Evolutionary conservation across 2,797 vertebrate species (phyloP).

Genomic region (Podargus strigoides): DNA sequence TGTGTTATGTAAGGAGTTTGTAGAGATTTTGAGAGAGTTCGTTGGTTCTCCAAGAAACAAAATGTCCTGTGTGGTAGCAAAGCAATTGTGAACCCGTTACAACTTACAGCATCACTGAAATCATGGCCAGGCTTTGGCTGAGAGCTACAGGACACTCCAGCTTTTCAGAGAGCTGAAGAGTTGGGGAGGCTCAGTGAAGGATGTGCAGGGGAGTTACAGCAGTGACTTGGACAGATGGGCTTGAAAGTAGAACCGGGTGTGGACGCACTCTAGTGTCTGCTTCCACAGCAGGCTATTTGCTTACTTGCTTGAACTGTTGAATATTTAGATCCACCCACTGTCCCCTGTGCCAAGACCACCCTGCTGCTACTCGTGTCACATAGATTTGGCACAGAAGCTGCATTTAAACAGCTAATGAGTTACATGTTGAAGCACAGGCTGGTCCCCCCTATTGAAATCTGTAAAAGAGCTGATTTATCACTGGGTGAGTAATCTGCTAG

Average conservation of each 20-base stretch:
- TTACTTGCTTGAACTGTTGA: slow-evolving; percentile 34
- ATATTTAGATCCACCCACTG: slow-evolving; percentile 50
- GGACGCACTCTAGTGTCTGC: neutral
- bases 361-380: slow-evolving; percentile 41
- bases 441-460: slow-evolving; percentile 9
- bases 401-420: slow-evolving; percentile 55
- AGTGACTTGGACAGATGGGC: neutral
- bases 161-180: neutral
- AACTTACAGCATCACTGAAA: neutral
- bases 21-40: neutral
- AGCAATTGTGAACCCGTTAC: neutral
- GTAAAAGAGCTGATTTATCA: neutral
- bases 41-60: neutral
- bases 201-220: neutral
- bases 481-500: neutral
- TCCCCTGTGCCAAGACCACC: slow-evolving; percentile 59
- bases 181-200: neutral
- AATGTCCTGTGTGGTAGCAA: neutral
- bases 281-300: slow-evolving; percentile 6
- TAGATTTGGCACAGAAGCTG: slow-evolving; percentile 48
- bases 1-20: fast-evolving
- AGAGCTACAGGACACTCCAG: neutral
- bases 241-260: neutral
- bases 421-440: slow-evolving; percentile 25
- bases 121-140: neutral